Base-by-base conservation (phyloP, 2,888 invertebrate species). In the Pachymerium ferrugineum region DNA sequence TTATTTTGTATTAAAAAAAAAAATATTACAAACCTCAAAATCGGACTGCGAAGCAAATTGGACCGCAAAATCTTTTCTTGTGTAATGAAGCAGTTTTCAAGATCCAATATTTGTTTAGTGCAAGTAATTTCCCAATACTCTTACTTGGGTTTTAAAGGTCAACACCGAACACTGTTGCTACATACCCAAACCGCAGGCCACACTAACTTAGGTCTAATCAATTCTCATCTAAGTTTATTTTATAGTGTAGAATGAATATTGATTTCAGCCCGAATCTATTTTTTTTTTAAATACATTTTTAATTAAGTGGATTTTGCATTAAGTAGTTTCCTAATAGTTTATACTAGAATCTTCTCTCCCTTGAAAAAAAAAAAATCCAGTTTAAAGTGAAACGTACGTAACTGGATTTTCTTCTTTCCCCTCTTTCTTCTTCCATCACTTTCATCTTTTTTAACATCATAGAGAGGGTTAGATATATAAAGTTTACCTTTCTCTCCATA, bases 151-250 rank as follows among this genome's bases (percentile, higher is more conserved):
- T 54, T 54, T 25, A 25, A 54, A 54, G 54, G 54, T 54, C 54
- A 54, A 54, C 54, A 54, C 22, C 12, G 1, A 12, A 10, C 22
- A 25, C 5, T 14, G 10, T 54, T 25, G 25, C 28, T 54, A 25
- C 28, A 54, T 54, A 22, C 54, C 25, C 54, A 54, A n/a, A 54
- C 54, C 54, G 54, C 54, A 54, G 54, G 54, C 54, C 54, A 54
- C 54, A 25, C 28, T 54, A 25, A 22, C 28, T 22, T 54, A 25
- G 28, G 54, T 54, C 54, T 54, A 54, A 54, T 54, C 54, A 54
- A 54, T 54, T 25, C 25, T 22, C 54, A 54, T 25, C 10, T 22
- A 5, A 54, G 54, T 54, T 54, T 54, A 10, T 54, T 4, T 47
- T 54, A 10, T 14, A 6, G 22, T 19, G 54, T 54, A 54, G 28